Evolutionary conservation across 2,113 vertebrate genomes (phyloP), one percentile per base, ranked within the genome.

Genomic region (Rhinolophus sinicus): DNA sequence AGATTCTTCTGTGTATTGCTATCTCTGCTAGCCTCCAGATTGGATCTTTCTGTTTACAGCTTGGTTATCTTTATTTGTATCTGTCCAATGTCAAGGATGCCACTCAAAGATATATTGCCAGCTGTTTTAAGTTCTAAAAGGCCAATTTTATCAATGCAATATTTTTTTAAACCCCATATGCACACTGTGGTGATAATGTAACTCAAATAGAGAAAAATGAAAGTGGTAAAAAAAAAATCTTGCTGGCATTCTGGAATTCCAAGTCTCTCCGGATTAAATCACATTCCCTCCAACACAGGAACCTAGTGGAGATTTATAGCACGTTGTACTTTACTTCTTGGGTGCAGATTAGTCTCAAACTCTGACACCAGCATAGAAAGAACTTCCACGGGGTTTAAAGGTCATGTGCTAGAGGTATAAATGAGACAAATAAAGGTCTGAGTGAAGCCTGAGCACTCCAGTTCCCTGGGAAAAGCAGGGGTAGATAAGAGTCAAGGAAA

Each of bases 31-130:
- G 76, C 30, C 72, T 90, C 70, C 89, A 94, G 75, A 94, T 33
- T 83, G 56, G 44, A 80, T 91, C 65, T 93, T 97, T 95, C 92
- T 96, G 44, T 97, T 91, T 97, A 95, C 73, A 80, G 73, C 30
- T 84, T 81, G 15, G 24, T 95, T 96, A 84, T 93, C 69, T 95
- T 90, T 94, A 95, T 95, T 97, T 93, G 50, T 75, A 85, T 95
- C 95, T 77, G 44, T 94, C 88, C 88, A 94, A 67, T 96, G 94
- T 93, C 93, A 93, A 93, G 78, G 38, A 70, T 40, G 30, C 35
- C 73, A 76, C 50, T 35, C 62, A 24, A 96, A 96, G 81, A 97
- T 69, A 78, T 35, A 94, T 70, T 95, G 72, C 50, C 97, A 96
- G 83, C 65, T 93, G 69, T 94, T 94, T 70, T 89, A 47, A 87